Conservation (phyloP, 2,797 vertebrate genomes). For the Microhierax caerulescens region DNA sequence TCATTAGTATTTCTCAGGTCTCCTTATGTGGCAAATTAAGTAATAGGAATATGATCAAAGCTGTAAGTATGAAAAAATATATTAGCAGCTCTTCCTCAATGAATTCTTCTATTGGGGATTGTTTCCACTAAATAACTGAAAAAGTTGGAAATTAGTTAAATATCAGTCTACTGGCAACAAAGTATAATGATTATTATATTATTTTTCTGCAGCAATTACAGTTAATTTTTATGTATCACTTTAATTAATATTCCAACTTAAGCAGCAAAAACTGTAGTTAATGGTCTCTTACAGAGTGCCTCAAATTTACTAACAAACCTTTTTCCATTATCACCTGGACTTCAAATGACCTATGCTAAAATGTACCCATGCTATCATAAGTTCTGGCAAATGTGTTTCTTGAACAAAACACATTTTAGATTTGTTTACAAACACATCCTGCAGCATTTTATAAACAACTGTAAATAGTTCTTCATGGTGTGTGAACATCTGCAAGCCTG, state of each 20-base stretch:
- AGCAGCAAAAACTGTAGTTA: background rate
- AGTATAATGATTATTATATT: background rate
- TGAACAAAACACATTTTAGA: background rate
- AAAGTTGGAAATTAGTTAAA: background rate
- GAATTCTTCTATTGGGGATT: slow-evolving; percentile 18
- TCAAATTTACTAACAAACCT: background rate
- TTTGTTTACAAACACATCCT: background rate
- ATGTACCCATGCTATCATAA: background rate
- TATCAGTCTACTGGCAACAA: background rate
- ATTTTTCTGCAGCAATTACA: background rate
- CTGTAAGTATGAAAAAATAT: slow-evolving; percentile 25
- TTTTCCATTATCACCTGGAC: background rate
- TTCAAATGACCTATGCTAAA: background rate
- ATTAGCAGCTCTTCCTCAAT: background rate
- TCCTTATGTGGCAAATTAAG: slow-evolving; percentile 51
- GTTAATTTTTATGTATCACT: background rate
- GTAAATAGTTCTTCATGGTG: background rate
- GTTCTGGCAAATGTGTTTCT: background rate
- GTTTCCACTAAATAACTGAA: slow-evolving; percentile 13
- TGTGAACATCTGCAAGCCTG: background rate
- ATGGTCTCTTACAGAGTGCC: background rate
- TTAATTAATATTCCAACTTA: background rate
- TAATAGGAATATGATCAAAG: slow-evolving; percentile 58
- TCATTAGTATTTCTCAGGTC: slow-evolving; percentile 44
- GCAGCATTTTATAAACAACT: background rate